These are phyloP conservation scores for Passer domesticus DNA, from an alignment of 2,113 vertebrate genomes.

Conservation along the genomic window DNA sequence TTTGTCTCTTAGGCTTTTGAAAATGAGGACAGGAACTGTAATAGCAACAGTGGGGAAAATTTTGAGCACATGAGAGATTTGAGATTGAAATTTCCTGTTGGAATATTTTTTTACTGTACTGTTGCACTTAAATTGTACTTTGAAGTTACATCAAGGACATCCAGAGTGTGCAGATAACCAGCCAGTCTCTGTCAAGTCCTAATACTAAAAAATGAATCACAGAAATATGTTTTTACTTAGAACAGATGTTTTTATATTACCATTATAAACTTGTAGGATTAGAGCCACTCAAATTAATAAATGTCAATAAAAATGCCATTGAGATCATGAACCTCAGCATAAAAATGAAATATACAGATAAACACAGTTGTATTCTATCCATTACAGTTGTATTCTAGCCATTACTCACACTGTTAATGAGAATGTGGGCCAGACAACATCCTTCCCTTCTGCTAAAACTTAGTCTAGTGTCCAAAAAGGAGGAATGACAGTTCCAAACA, in stretches of 20 bases:
- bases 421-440: neutral
- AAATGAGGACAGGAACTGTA: conserved; percentile 6
- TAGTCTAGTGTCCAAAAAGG: neutral
- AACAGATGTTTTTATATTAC: conserved; percentile 14
- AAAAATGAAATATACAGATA: neutral
- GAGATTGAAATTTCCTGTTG: neutral
- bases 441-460: neutral
- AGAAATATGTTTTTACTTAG: neutral
- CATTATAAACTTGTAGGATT: neutral
- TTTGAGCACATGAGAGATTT: neutral
- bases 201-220: conserved; percentile 14
- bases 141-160: conserved; percentile 31
- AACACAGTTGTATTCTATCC: neutral
- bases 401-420: neutral
- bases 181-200: neutral
- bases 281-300: conserved; percentile 1
- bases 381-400: neutral
- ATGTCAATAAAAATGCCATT: neutral
- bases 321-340: neutral
- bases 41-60: neutral
- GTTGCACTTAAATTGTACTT: neutral
- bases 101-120: neutral
- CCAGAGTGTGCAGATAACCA: neutral
- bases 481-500: neutral
- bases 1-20: conserved; percentile 18